phyloP scores from a whole-genome alignment of 2,888 invertebrate species.

The Scaptomyza tumidula region DNA sequence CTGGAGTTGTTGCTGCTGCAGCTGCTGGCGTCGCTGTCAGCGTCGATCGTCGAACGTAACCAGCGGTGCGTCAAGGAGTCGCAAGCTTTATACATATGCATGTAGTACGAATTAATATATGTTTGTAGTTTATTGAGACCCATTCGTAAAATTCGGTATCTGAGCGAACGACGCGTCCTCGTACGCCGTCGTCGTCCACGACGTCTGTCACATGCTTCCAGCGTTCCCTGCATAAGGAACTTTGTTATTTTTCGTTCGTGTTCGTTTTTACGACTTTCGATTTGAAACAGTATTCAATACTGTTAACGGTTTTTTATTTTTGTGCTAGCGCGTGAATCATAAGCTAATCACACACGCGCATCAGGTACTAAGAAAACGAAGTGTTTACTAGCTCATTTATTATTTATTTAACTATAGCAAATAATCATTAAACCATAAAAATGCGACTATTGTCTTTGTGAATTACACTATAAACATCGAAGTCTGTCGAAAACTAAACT shows the following conservation, averaged over 20 bases:
- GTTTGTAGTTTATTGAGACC: conserved; percentile 17
- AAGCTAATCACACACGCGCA: conserved; percentile 52
- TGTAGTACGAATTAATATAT: neutral
- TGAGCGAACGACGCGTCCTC: conserved; percentile 18
- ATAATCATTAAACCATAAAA: conserved; percentile 32
- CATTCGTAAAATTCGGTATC: conserved; percentile 39
- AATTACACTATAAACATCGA: neutral
- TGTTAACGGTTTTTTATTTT: conserved; percentile 32
- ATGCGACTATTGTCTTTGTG: conserved; percentile 24
- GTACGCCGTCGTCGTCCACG: conserved; percentile 10
- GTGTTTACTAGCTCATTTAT: conserved; percentile 6
- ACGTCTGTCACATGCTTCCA: conserved; percentile 36
- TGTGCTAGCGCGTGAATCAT: conserved; percentile 30
- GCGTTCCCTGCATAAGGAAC: conserved; percentile 46
- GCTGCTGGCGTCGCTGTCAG: conserved; percentile 12
- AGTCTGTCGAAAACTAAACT: neutral
- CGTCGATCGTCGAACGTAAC: conserved; percentile 28
- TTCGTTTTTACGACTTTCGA: conserved; percentile 50
- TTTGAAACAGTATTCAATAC: conserved; percentile 33
- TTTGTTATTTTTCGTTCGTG: conserved; percentile 32
- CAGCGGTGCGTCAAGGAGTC: conserved; percentile 38
- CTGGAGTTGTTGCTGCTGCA: conserved; percentile 37
- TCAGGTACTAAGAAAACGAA: conserved; percentile 20
- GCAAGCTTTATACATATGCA: conserved; percentile 22
- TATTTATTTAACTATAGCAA: conserved; percentile 23